phyloP scores from a whole-genome alignment of 2,888 invertebrate species.

The Megalurothrips usitatus region DNA sequence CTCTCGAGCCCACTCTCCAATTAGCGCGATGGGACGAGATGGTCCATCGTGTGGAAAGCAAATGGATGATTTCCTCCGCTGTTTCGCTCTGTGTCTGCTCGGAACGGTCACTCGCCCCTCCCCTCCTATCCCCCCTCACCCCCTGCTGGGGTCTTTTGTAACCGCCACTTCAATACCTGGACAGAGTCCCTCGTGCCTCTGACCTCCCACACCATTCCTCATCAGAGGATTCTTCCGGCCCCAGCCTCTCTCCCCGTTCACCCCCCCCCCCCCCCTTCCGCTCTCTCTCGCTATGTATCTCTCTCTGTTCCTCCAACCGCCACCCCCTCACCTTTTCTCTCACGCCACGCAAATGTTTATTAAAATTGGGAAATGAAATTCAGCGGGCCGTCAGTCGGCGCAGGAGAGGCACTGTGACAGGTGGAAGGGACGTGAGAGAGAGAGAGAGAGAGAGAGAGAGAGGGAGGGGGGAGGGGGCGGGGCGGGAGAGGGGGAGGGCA shows the following conservation, averaged over 20 bases:
- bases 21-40: no score
- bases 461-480: no score
- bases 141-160: no score
- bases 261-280: neutral
- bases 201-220: neutral
- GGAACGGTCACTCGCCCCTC: no score
- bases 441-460: neutral
- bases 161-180: no score
- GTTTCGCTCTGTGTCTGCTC: no score
- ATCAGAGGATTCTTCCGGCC: neutral
- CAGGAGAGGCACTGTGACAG: neutral
- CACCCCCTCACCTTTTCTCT: neutral
- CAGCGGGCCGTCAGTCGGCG: neutral
- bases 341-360: neutral
- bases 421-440: neutral
- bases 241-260: neutral
- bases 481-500: no score
- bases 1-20: no score
- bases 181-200: no score
- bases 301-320: neutral
- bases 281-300: neutral
- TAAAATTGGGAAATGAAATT: slow-evolving; percentile 2
- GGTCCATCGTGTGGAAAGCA: no score
- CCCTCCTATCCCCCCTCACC: no score
- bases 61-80: no score